Conservation (phyloP, 2,888 invertebrate species). For the Trisateles emortualis region DNA sequence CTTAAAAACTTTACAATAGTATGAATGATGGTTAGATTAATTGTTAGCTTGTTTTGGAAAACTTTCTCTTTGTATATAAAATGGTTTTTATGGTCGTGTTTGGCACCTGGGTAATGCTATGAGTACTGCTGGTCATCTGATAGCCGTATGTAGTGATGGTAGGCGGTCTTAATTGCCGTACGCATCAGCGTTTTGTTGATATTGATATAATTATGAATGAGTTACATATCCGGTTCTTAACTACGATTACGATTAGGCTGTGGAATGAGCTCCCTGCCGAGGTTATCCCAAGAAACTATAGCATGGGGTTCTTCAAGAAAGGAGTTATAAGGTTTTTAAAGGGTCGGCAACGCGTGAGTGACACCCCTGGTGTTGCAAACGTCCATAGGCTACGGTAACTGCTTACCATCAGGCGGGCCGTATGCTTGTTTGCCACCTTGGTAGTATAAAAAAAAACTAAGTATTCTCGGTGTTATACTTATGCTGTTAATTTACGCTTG, state of each 20-base stretch:
- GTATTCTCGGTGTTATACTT: too few species aligned
- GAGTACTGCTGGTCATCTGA: constrained; percentile 32
- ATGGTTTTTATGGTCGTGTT: too few species aligned
- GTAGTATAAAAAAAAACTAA: too few species aligned
- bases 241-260: not conserved
- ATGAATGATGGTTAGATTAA: constrained; percentile 44
- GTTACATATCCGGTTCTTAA: not conserved
- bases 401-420: too few species aligned
- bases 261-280: not conserved
- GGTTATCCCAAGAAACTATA: too few species aligned
- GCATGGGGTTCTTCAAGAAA: too few species aligned
- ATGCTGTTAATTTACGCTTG: too few species aligned
- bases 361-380: too few species aligned
- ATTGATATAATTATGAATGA: constrained; percentile 4
- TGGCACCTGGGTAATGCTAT: constrained; percentile 27
- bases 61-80: constrained; percentile 38
- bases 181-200: constrained; percentile 35
- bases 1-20: constrained; percentile 47
- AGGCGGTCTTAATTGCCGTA: constrained; percentile 13
- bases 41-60: constrained; percentile 47
- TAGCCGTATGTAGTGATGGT: constrained; percentile 2
- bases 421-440: too few species aligned
- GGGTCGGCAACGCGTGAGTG: too few species aligned
- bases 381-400: too few species aligned
- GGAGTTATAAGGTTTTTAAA: too few species aligned